These are phyloP conservation scores for Cheilosia urbana DNA, from an alignment of 2,888 invertebrate species.

Conservation along the genomic window DNA sequence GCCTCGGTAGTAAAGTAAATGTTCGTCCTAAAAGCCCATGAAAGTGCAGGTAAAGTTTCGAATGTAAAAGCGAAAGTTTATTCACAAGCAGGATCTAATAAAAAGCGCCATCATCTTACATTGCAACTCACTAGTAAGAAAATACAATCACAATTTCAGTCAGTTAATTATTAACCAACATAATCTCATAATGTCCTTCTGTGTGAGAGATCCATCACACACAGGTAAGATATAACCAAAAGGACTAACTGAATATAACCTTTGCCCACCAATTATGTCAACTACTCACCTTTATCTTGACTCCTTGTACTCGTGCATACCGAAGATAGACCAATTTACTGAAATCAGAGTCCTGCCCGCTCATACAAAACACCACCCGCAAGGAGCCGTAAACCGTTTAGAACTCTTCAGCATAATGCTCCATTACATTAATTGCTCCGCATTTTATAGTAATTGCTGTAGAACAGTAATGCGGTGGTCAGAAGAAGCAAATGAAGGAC, in stretches of 20 bases:
- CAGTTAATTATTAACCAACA: too few species aligned
- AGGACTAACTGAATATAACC: slow-evolving; percentile 29
- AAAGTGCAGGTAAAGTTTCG: too few species aligned
- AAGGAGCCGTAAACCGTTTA: slow-evolving; percentile 64
- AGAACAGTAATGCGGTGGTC: slow-evolving; percentile 41
- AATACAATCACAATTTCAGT: too few species aligned
- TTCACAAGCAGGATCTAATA: too few species aligned
- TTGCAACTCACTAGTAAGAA: too few species aligned
- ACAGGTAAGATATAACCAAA: too few species aligned
- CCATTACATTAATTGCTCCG: slow-evolving; percentile 69
- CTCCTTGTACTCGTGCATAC: not conserved
- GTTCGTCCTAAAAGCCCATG: too few species aligned
- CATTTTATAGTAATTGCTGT: slow-evolving; percentile 60
- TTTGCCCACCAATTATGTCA: slow-evolving; percentile 36
- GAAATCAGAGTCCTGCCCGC: slow-evolving; percentile 32
- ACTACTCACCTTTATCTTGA: slow-evolving; percentile 11
- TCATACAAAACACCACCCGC: slow-evolving; percentile 31
- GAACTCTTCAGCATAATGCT: slow-evolving; percentile 54
- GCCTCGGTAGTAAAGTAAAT: too few species aligned
- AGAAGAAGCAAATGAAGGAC: slow-evolving; percentile 35
- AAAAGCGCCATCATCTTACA: too few species aligned
- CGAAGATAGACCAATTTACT: slow-evolving; percentile 16
- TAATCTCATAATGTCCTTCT: too few species aligned
- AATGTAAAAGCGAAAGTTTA: too few species aligned
- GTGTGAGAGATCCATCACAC: slow-evolving; percentile 8